Evolutionary conservation across 2,888 invertebrate species (phyloP).

Genomic region (Diadegma fenestrale): DNA sequence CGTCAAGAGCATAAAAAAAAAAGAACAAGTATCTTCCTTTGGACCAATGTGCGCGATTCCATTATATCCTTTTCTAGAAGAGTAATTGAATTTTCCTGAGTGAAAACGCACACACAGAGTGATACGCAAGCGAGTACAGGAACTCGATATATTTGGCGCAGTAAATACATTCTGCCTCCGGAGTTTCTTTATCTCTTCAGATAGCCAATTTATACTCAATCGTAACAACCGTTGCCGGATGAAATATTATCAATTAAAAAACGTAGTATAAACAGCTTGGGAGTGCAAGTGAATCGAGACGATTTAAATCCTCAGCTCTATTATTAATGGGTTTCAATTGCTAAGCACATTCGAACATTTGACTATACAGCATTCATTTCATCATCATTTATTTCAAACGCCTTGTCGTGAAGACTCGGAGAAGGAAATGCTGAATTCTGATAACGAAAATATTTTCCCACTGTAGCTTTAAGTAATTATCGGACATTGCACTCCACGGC

Average conservation of each 20-base stretch:
- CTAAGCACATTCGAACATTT: background rate
- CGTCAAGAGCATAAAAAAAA: conserved; percentile 28
- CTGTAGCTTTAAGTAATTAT: background rate
- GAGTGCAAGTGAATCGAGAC: background rate
- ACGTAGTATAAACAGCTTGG: background rate
- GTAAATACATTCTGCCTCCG: background rate
- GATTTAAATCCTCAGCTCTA: background rate
- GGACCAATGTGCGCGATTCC: conserved; percentile 36
- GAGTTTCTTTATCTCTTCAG: background rate
- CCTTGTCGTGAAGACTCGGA: background rate
- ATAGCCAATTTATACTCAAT: conserved; percentile 14
- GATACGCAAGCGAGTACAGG: background rate
- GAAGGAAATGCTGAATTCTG: too few species aligned
- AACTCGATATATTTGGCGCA: conserved; percentile 5
- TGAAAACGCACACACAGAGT: background rate
- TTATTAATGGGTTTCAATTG: background rate
- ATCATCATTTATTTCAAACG: background rate
- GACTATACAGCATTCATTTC: background rate
- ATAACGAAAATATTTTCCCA: background rate
- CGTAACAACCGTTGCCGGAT: background rate
- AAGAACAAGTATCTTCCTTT: conserved; percentile 22
- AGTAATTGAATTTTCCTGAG: conserved; percentile 54
- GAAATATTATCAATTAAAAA: background rate
- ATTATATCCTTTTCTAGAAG: conserved; percentile 47
- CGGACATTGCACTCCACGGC: background rate